Base-by-base conservation (phyloP, 2,113 vertebrate genomes). In the Sander lucioperca region DNA sequence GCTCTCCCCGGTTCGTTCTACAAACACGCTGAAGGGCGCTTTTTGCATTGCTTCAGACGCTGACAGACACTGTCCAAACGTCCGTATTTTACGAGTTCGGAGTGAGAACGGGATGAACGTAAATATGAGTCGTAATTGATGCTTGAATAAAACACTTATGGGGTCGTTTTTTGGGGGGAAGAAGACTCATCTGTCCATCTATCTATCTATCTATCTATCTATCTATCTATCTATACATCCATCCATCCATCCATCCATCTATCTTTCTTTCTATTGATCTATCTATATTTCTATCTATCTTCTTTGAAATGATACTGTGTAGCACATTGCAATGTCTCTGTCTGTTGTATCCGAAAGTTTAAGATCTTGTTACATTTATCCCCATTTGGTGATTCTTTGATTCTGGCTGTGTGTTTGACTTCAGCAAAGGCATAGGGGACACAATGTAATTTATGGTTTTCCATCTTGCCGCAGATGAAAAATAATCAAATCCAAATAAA, bases 401-500 rank as follows among this genome's bases (percentile, higher is more conserved):
- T 90, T 88, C 81, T 83, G 64, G 79, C 82, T 79, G 79, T 74
- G 53, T 79, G 80, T 87, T 84, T 90, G 91, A 92, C 91, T 92
- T 83, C 68, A 74, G 84, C 71, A 69, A 79, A 86, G 79, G 83
- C 85, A 92, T 89, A 48, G 19, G 88, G 88, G 87, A 93, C 87
- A 88, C 87, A 67, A n/a, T 74, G 86, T 91, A 92, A 92, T 93
- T 94, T 88, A 95, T 94, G 88, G 74, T 89, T 94, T 43, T 94
- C 92, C 91, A 93, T 93, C 92, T 82, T 61, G 80, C 87, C 30
- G 79, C 88, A 85, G 82, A 92, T 92, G 91, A 92, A 92, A 95
- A 92, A 92, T 90, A 89, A 95, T 95, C 92, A 93, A 93, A 94
- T 91, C 90, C 79, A 92, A 94, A 94, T 93, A 93, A 94, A 94